Evolutionary conservation across 2,888 invertebrate species (phyloP).

Genomic region (Megaustenia siamemsis): DNA sequence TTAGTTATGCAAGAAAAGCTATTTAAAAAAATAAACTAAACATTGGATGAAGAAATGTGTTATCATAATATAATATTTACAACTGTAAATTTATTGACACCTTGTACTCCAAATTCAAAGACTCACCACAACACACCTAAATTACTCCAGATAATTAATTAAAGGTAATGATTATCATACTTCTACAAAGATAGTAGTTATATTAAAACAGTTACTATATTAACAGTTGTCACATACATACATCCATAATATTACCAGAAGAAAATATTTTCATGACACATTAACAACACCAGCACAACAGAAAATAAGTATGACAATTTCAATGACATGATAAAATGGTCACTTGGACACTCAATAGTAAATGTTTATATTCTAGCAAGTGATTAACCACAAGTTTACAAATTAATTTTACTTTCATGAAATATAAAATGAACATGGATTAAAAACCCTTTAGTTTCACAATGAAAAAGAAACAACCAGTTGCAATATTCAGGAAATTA

Average conservation of each 20-base stretch:
- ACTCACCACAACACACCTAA: conserved; percentile 4
- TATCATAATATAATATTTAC: not conserved
- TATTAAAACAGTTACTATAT: conserved; percentile 10
- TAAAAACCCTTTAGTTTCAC: too few relatives aligned
- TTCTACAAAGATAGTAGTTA: conserved; percentile 3
- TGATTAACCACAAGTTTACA: too few relatives aligned
- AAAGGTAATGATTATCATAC: not conserved
- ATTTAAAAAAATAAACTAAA: not conserved
- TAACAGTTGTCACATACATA: not conserved
- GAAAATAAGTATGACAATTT: not conserved
- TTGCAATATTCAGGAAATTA: too few relatives aligned
- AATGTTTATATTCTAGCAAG: too few relatives aligned
- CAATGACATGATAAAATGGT: not conserved
- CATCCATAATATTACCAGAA: conserved; percentile 18
- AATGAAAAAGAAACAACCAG: too few relatives aligned
- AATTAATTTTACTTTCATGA: too few relatives aligned
- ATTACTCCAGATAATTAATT: conserved; percentile 7
- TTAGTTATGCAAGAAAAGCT: not conserved
- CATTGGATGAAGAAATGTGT: not conserved
- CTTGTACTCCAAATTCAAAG: not conserved
- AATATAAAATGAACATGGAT: too few relatives aligned
- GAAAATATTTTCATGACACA: not conserved
- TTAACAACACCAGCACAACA: not conserved
- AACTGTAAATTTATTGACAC: too few relatives aligned
- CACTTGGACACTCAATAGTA: not conserved